Evolutionary conservation across 2,797 vertebrate species (phyloP), one percentile per base, ranked within the genome.

Genomic region (Coluber constrictor): DNA sequence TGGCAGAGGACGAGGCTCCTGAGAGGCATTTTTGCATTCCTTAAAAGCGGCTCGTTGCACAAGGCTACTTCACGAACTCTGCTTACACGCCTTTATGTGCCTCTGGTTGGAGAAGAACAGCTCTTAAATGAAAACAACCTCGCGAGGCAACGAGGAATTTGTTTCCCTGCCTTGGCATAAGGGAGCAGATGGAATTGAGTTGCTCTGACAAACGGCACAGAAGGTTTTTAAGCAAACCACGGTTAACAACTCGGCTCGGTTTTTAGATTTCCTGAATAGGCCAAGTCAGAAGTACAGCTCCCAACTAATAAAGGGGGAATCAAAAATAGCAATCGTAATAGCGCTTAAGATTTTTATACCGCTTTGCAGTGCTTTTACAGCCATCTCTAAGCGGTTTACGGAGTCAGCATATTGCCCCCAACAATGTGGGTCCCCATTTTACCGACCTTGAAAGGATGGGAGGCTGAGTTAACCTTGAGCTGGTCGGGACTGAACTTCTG

Each of bases 21-120:
- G 93, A 87, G 74, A 3, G 25, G 0, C 7, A 1, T 47, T 47
- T 47, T 63, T 9, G 5, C 0, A 0, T 47, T 79, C 90, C 27
- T 59, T 79, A 10, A 93, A 90, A 94, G 2, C 18, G 93, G 88
- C 0, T 0, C 43, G 1, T 93, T 10, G 0, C 66, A 47, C 57
- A 27, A 47, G 9, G 90, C 59, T 87, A 5, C 79, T 88, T 87
- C 23, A 90, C 4, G 60, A n/a, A 47, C 23, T 91, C 59, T 70
- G 87, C 7, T 18, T 20, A 54, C 55, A 11, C 5, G 4, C 5
- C 90, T 95, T 90, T 47, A 89, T 47, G 16, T 63, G 55, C 59
- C 6, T 43, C 43, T 51, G 63, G 63, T 11, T 13, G 70, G 13
- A 90, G 55, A 15, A 15, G 37, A 88, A 93, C 6, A 4, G 90